phyloP scores from a whole-genome alignment of 1,140 invertebrate species.

The Dreissena polymorpha region DNA sequence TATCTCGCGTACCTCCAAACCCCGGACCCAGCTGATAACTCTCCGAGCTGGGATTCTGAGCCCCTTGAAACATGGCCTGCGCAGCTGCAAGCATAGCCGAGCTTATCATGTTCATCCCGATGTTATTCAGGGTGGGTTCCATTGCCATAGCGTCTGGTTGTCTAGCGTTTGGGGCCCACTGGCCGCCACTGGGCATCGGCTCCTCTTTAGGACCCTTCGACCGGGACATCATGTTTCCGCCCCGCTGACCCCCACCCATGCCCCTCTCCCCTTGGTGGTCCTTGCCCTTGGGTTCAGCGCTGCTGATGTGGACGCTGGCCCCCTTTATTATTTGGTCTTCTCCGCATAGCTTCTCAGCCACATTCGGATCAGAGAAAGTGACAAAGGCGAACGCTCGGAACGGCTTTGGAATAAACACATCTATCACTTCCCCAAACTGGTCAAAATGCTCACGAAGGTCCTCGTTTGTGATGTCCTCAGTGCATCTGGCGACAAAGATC shows the following conservation, averaged over 20 bases:
- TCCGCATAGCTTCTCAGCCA: conserved; percentile 93
- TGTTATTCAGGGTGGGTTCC: conserved; percentile 47
- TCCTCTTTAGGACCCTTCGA: conserved; percentile 7
- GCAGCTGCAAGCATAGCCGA: conserved; percentile 53
- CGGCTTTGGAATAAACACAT: conserved; percentile 80
- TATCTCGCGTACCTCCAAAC: conserved; percentile 49
- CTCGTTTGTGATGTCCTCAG: conserved; percentile 74
- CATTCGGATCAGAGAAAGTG: conserved; percentile 81
- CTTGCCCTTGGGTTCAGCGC: conserved; percentile 91
- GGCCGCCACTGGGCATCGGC: background rate
- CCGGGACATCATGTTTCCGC: conserved; percentile 9
- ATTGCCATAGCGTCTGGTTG: conserved; percentile 23
- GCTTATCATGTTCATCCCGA: conserved; percentile 54
- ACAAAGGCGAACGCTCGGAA: conserved; percentile 80
- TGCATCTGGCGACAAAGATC: conserved; percentile 78
- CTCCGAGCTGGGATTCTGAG: conserved; percentile 30
- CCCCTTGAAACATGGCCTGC: conserved; percentile 46
- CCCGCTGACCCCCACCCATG: background rate
- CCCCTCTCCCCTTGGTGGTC: conserved; percentile 11
- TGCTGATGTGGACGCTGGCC: conserved; percentile 96
- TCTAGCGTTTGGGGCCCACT: background rate
- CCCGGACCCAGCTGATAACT: conserved; percentile 51
- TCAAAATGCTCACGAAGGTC: conserved; percentile 77
- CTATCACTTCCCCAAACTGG: conserved; percentile 76
- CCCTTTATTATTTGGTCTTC: conserved; percentile 98